Evolutionary conservation across 2,888 invertebrate genomes (phyloP).

Genomic region (Rotaria socialis): DNA sequence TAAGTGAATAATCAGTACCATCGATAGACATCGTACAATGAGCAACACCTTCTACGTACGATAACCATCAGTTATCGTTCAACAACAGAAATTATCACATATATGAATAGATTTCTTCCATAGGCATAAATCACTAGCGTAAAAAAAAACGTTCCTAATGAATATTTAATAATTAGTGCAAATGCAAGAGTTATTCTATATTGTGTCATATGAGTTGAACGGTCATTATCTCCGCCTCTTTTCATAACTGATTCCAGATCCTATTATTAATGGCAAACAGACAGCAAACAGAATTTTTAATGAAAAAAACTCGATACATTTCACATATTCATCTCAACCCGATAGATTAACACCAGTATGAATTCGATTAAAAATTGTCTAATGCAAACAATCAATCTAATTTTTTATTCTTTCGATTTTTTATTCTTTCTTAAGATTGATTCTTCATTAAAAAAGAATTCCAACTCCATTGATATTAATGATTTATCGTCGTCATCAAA

Average conservation of each 20-base stretch:
- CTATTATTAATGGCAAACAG: constrained; percentile 4
- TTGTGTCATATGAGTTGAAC: not conserved
- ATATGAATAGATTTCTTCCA: not conserved
- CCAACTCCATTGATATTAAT: not conserved
- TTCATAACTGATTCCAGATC: not conserved
- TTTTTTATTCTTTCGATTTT: too few relatives aligned
- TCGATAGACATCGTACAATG: not conserved
- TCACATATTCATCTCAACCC: not conserved
- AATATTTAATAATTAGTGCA: not conserved
- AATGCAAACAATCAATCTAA: too few relatives aligned
- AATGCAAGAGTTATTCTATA: not conserved
- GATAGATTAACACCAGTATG: not conserved
- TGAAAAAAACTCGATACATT: not conserved
- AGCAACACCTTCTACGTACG: not conserved
- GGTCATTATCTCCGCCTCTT: not conserved
- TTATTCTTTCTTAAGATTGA: not conserved
- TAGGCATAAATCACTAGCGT: not conserved
- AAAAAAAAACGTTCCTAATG: not conserved
- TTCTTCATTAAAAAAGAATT: not conserved
- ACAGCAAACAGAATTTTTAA: constrained; percentile 4
- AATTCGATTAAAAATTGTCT: not conserved
- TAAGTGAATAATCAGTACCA: not conserved
- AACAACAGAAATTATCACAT: not conserved
- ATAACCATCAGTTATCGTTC: not conserved
- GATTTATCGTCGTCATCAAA: not conserved